Conservation (phyloP, 2,797 vertebrate species). For the Sebastolobus alascanus region DNA sequence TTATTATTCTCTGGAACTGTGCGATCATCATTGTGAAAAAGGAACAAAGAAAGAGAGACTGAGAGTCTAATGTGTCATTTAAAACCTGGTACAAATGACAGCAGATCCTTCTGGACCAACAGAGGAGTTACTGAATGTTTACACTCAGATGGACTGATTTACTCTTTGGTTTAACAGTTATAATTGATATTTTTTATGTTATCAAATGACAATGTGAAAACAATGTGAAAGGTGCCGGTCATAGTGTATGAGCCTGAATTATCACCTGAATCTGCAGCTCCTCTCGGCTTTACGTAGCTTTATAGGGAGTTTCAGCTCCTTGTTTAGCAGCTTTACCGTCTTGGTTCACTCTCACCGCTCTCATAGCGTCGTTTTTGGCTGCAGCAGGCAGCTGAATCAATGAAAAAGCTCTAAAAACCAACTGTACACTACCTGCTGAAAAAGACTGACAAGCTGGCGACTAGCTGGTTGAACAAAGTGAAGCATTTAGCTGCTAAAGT, state of each 20-base stretch:
- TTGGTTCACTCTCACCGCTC: too few species aligned
- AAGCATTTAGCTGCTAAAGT: not conserved
- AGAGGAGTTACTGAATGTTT: not conserved
- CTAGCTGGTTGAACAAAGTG: not conserved
- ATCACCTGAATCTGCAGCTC: not conserved
- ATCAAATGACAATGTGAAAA: not conserved
- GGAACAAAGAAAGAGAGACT: slow-evolving; percentile 5
- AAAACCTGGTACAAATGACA: not conserved
- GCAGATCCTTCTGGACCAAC: not conserved
- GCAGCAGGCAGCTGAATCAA: too few species aligned
- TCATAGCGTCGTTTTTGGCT: too few species aligned
- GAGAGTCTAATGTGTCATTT: not conserved
- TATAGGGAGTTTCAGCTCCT: not conserved
- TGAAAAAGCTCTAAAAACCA: not conserved
- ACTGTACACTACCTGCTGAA: not conserved
- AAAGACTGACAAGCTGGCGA: not conserved
- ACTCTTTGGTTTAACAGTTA: not conserved
- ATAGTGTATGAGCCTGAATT: not conserved
- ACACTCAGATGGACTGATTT: slow-evolving; percentile 4
- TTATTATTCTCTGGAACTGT: slow-evolving; percentile 45
- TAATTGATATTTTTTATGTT: not conserved
- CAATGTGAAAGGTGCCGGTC: not conserved
- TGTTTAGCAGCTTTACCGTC: too few species aligned
- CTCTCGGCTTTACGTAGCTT: not conserved
- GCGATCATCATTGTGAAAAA: slow-evolving; percentile 17